These are phyloP conservation scores for Labia minor DNA, from an alignment of 2,888 invertebrate species.

Conservation along the genomic window DNA sequence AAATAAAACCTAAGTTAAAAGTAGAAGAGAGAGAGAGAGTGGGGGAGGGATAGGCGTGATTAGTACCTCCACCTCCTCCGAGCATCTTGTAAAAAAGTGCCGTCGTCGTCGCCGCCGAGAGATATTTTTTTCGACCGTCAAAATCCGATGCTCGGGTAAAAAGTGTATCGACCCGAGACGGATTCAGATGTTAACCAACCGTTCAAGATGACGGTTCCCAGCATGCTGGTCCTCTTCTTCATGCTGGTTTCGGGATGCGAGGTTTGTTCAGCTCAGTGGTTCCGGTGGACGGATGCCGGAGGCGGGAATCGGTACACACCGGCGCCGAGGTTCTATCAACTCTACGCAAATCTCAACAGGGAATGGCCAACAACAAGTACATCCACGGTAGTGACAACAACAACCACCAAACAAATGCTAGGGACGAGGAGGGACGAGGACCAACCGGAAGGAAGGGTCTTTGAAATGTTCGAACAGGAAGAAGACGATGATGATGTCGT, in stretches of 20 bases:
- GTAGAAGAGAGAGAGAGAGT: background rate
- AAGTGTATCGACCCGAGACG: background rate
- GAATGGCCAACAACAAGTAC: background rate
- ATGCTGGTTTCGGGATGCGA: background rate
- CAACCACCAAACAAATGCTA: background rate
- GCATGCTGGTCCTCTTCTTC: background rate
- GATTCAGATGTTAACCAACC: background rate
- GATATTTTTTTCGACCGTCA: background rate
- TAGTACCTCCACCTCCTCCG: background rate
- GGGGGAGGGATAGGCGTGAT: background rate
- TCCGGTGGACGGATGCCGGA: background rate
- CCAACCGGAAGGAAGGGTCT: background rate
- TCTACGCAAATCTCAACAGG: background rate
- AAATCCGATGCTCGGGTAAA: background rate
- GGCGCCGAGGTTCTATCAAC: background rate
- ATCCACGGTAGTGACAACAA: background rate
- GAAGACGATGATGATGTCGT: background rate
- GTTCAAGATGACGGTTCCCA: constrained; percentile 1
- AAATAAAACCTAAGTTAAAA: background rate
- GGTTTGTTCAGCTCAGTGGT: background rate
- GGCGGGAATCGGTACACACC: background rate
- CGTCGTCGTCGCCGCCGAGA: background rate
- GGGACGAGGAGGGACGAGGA: too few relatives aligned
- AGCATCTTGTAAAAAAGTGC: background rate
- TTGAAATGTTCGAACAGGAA: background rate